Conservation (phyloP, 2,113 vertebrate genomes). For the Sceloporus tristichus region DNA sequence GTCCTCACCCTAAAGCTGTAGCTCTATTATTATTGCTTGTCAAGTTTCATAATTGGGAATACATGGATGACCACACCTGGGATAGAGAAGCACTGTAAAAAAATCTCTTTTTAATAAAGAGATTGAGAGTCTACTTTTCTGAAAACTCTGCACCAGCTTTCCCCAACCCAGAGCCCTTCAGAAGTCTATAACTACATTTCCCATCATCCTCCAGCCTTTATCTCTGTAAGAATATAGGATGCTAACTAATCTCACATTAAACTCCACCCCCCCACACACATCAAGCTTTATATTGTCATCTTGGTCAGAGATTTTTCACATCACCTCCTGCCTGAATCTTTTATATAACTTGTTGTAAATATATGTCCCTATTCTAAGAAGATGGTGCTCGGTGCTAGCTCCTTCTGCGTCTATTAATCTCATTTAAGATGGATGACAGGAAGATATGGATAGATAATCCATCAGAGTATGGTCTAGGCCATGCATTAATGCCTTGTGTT, state of each 20-base stretch:
- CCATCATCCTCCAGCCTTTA: too few relatives aligned
- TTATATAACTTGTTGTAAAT: not conserved
- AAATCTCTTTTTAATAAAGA: not conserved
- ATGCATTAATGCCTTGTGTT: conserved; percentile 37
- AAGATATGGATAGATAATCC: conserved; percentile 38
- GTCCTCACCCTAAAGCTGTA: not conserved
- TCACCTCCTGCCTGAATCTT: not conserved
- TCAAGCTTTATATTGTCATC: too few relatives aligned
- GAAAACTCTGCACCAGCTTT: not conserved
- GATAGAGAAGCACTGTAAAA: not conserved
- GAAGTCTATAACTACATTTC: not conserved
- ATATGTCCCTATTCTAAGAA: not conserved
- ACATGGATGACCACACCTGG: not conserved
- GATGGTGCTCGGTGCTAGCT: not conserved
- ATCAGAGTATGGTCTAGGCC: conserved; percentile 40
- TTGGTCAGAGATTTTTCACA: not conserved
- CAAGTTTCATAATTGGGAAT: not conserved
- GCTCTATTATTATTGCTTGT: not conserved
- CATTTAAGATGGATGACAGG: conserved; percentile 17
- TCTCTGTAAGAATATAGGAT: not conserved
- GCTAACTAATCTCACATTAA: not conserved
- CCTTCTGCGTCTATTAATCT: conserved; percentile 28
- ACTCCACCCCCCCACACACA: too few relatives aligned
- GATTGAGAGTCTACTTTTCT: not conserved
- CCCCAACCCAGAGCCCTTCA: not conserved